phyloP scores from a whole-genome alignment of 2,797 vertebrate species.

The Phataginus tetradactyla region DNA sequence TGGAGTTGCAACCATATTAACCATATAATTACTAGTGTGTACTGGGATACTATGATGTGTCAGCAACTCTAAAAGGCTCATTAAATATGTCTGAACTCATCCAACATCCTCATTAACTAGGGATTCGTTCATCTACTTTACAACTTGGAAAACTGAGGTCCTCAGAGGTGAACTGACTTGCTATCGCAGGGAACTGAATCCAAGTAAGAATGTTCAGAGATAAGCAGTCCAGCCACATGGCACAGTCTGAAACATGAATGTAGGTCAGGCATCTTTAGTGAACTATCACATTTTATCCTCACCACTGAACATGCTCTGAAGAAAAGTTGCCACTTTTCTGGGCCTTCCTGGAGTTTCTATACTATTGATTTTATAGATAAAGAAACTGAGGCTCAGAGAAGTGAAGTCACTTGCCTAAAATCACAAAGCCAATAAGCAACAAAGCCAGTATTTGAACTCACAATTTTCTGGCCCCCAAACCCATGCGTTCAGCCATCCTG shows the following conservation, averaged over 20 bases:
- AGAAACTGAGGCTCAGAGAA: not conserved
- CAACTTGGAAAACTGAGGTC: not conserved
- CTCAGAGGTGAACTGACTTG: not conserved
- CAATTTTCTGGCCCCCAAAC: not conserved
- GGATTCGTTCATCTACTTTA: not conserved
- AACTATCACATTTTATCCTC: not conserved
- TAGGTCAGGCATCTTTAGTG: not conserved
- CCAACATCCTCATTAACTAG: not conserved
- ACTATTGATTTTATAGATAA: not conserved
- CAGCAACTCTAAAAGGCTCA: not conserved
- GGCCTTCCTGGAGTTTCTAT: not conserved
- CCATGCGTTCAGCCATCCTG: not conserved
- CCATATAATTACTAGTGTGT: no score
- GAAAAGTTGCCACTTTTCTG: not conserved
- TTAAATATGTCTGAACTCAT: not conserved
- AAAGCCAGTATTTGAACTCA: not conserved
- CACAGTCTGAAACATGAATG: not conserved
- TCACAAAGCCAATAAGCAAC: not conserved
- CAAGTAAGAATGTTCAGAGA: not conserved
- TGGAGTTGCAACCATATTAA: not conserved
- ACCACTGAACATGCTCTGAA: not conserved
- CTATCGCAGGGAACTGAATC: not conserved
- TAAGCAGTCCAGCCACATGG: accelerated
- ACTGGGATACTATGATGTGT: not conserved
- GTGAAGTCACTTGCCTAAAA: not conserved